These are phyloP conservation scores for Drosophila ironensis DNA, from an alignment of 1,140 invertebrate genomes.

Conservation along the genomic window DNA sequence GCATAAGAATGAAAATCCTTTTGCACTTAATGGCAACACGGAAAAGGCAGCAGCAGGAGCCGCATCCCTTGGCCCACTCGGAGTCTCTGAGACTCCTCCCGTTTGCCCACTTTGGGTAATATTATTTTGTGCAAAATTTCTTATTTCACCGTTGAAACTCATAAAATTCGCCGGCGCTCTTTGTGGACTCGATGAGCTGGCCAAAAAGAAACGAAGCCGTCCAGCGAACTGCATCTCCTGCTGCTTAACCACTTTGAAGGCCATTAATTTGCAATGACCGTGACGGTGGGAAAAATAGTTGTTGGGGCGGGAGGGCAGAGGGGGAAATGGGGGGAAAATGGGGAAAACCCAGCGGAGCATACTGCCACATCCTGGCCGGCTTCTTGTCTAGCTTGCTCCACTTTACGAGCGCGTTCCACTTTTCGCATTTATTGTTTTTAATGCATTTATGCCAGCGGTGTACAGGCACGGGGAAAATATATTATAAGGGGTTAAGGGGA, in stretches of 20 bases:
- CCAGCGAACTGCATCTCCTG: conserved; percentile 50
- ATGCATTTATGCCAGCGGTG: conserved; percentile 41
- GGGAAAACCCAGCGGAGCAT: conserved; percentile 32
- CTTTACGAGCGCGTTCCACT: conserved; percentile 43
- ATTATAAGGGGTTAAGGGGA: too few relatives aligned
- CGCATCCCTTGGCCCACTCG: conserved; percentile 1
- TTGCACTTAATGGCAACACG: conserved; percentile 79
- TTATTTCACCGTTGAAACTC: conserved; percentile 73
- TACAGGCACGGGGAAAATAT: background rate
- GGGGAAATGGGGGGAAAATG: background rate
- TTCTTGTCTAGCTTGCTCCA: conserved; percentile 34
- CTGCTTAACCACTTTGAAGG: conserved; percentile 68
- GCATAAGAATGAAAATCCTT: conserved; percentile 80
- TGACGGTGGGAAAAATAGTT: conserved; percentile 18
- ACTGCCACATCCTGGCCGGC: conserved; percentile 33
- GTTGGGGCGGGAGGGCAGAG: background rate
- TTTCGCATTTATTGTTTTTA: conserved; percentile 65
- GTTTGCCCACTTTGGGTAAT: conserved; percentile 39
- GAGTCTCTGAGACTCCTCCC: background rate
- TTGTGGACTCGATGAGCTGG: conserved; percentile 64
- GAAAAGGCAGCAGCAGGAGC: conserved; percentile 39
- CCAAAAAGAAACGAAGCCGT: conserved; percentile 27
- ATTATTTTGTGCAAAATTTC: conserved; percentile 76
- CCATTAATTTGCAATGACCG: conserved; percentile 77
- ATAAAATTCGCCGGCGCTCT: conserved; percentile 65